Conservation (phyloP, 2,113 vertebrate genomes). For the Bujurquina vittata region DNA sequence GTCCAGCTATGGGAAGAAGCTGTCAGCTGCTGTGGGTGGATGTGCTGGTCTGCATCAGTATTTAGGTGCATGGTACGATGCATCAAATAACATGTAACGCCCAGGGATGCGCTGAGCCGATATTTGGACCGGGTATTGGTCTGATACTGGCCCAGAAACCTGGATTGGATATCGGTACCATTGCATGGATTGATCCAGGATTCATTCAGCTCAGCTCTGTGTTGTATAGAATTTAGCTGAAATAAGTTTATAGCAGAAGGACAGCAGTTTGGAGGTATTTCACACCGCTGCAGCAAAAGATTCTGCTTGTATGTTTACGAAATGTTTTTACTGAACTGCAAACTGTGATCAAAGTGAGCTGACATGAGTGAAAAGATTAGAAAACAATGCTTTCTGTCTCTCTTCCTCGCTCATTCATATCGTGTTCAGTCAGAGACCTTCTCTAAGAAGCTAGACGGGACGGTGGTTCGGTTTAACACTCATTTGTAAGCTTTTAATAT, state of each 20-base stretch:
- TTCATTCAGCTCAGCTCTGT: not conserved
- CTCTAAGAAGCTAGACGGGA: not conserved
- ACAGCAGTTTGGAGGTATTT: not conserved
- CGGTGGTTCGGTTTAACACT: not conserved
- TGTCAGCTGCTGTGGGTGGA: not conserved
- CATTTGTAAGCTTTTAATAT: slow-evolving; percentile 2
- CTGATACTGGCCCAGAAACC: not conserved
- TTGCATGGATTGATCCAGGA: not conserved
- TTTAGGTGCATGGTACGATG: not conserved
- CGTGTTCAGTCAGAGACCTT: not conserved
- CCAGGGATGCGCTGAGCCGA: not conserved
- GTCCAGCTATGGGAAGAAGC: not conserved
- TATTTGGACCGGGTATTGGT: not conserved
- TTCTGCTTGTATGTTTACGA: not conserved
- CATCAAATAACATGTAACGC: not conserved
- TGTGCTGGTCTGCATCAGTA: not conserved
- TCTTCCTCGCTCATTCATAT: no score
- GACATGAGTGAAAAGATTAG: no score
- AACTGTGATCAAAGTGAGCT: not conserved
- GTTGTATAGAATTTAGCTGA: not conserved
- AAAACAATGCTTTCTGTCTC: not conserved
- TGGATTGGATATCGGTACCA: not conserved
- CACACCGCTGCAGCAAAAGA: no score
- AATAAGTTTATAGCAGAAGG: not conserved
- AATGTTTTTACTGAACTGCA: not conserved